Percentiles rank a stretch among this genome's conserved stretches.
Conservation (phyloP, 2,113 vertebrate species). For the Conger conger region DNA sequence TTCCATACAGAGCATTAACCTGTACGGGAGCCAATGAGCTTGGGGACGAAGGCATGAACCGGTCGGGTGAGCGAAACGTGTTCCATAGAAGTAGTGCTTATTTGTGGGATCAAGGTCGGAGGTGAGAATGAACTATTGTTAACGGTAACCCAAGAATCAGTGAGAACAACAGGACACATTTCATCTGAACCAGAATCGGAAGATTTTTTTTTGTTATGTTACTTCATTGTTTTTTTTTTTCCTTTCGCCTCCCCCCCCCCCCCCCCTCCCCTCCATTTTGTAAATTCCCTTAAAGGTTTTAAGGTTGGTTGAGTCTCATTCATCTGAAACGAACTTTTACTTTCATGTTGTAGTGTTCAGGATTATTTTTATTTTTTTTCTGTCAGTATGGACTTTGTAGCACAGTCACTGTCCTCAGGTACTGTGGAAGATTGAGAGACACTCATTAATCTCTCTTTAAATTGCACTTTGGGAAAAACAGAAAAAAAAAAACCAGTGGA, state of each 20-base stretch:
- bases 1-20: constrained; percentile 64
- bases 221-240: constrained; percentile 47
- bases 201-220: constrained; percentile 48
- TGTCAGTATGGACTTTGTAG: constrained; percentile 71
- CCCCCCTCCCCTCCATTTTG: constrained; percentile 45
- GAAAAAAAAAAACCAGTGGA: constrained; percentile 59
- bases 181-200: constrained; percentile 64
- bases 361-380: constrained; percentile 54
- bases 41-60: constrained; percentile 51
- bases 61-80: constrained; percentile 53
- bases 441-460: constrained; percentile 68
- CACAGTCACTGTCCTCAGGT: constrained; percentile 78
- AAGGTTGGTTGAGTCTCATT: constrained; percentile 57
- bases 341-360: constrained; percentile 74
- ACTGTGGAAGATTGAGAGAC: constrained; percentile 72
- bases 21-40: constrained; percentile 61
- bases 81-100: constrained; percentile 56
- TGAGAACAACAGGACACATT: constrained; percentile 62
- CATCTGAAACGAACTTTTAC: constrained; percentile 59
- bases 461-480: constrained; percentile 71
- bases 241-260: not conserved
- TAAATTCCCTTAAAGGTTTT: constrained; percentile 64
- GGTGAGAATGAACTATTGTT: constrained; percentile 61
- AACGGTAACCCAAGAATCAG: constrained; percentile 54
- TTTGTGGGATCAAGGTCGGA: constrained; percentile 64